Conservation (phyloP, 2,888 invertebrate genomes). For the Rosalia funebris region DNA sequence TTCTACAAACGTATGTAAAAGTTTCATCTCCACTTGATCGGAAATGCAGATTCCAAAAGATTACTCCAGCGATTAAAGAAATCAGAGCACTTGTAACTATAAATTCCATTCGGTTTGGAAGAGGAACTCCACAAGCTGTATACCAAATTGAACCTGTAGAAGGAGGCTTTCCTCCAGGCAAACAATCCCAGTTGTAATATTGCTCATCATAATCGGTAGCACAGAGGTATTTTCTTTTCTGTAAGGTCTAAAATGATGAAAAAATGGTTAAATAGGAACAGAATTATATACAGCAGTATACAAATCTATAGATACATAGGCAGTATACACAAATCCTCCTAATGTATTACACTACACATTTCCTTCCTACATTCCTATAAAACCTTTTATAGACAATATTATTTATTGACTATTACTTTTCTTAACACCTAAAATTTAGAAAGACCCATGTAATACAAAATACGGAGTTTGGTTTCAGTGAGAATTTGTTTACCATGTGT, state of each 20-base stretch:
- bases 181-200: conserved; percentile 81
- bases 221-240: conserved; percentile 79
- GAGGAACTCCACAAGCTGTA: conserved; percentile 80
- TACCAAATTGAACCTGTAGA: conserved; percentile 73
- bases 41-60: conserved; percentile 69
- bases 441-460: no score
- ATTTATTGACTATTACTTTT: no score
- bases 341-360: no score
- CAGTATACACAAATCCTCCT: no score
- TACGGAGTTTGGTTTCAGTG: no score
- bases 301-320: no score
- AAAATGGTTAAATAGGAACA: conserved; percentile 13
- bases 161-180: conserved; percentile 66
- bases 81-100: conserved; percentile 70
- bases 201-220: conserved; percentile 75
- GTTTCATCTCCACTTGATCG: conserved; percentile 57
- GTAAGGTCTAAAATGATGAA: conserved; percentile 67
- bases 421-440: no score
- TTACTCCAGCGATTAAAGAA: conserved; percentile 67
- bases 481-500: no score
- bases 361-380: no score
- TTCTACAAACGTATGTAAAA: no score
- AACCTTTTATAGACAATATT: no score
- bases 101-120: conserved; percentile 75
- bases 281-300: no score